Evolutionary conservation across 2,797 vertebrate species (phyloP), one percentile per base, ranked within the genome.

Genomic region (Eptatretus atami): DNA sequence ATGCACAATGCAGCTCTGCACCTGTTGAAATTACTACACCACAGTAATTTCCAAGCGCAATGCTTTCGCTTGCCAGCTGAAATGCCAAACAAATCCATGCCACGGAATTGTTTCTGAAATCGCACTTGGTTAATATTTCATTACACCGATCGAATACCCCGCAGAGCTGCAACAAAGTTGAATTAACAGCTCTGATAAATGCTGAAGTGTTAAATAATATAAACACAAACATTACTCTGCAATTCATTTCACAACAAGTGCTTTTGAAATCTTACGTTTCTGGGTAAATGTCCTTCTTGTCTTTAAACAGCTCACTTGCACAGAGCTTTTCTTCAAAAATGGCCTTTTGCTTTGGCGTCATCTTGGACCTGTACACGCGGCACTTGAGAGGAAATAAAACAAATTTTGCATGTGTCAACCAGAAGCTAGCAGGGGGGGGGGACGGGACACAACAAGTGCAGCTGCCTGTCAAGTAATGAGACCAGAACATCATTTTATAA

Each of bases 301-400:
- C 84, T 74, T 88, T 94, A 76, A 98, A 98, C 72, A 98, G 77
- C 73, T 92, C 79, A 52, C 92, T 98, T 55, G 92, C 90, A 75
- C 90, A 83, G 70, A 96, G 80, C 71, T 98, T 98, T 75, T 98
- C 92, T 72, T 92, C 82, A 65, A 81, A 96, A 68, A 88, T 76
- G 0, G 82, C 82, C 69, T 83, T 95, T 74, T 76, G 83, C 71
- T 93, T 85, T 69, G 84, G 81, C 52, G 87, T 95, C 77, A 98
- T 94, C 63, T 80, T 77, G 70, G 81, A 80, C 71, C 86, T 78
- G 77, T 95, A 92, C 72, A 85, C 86, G 75, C 94, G 95, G 76
- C 92, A 96, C 92, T 98, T 66, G 57, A 8, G 31, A 44, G 31
- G 31, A 44, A 44, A 44, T 44, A 44, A 8, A 44, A 44, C 31